Percentiles rank a stretch among this genome's conserved stretches.
Conservation (phyloP, 2,797 vertebrate species). For the Malacoraja senta region DNA sequence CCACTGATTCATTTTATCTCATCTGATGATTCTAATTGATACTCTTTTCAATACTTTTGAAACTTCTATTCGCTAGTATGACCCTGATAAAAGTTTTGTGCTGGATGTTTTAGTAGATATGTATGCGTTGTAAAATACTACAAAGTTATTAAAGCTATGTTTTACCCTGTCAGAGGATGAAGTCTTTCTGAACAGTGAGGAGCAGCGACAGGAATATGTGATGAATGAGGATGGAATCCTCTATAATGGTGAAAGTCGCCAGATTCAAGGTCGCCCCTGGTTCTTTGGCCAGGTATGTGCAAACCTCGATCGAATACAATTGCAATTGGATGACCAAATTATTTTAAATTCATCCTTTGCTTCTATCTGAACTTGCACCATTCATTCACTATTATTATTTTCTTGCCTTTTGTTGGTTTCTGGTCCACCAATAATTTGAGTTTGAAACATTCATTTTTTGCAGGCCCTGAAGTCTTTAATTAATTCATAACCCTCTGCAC, state of each 20-base stretch:
- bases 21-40: neutral
- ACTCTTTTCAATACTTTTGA: neutral
- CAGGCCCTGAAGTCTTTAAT: neutral
- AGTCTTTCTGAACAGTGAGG: constrained; percentile 55
- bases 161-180: constrained; percentile 55
- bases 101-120: neutral
- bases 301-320: neutral
- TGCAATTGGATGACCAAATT: neutral
- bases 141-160: constrained; percentile 39
- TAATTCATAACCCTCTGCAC: neutral
- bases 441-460: neutral
- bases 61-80: neutral
- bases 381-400: neutral
- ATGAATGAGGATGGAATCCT: constrained; percentile 61
- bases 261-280: constrained; percentile 57
- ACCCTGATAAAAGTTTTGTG: neutral
- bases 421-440: neutral
- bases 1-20: neutral
- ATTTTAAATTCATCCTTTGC: neutral
- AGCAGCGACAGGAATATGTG: constrained; percentile 61
- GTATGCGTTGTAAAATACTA: neutral
- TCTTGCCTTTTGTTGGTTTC: neutral
- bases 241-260: constrained; percentile 54
- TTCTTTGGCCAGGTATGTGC: constrained; percentile 64
- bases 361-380: neutral